Conservation (phyloP, 2,113 vertebrate genomes). For the Mesocricetus auratus region DNA sequence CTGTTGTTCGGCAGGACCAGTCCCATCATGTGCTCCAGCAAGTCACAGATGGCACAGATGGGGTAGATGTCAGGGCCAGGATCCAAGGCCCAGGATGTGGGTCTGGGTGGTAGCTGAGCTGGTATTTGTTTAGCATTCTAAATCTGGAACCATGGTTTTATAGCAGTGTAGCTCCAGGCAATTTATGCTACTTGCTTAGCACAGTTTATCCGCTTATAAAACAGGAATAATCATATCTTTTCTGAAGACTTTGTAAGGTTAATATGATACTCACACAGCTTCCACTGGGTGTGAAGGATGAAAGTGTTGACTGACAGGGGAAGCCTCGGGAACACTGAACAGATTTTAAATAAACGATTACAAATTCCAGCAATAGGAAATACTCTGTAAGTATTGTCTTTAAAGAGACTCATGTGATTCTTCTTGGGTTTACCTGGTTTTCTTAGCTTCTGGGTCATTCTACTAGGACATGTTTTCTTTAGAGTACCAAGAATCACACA, state of each 20-base stretch:
- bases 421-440: constrained; percentile 34
- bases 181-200: background rate
- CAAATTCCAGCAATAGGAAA: background rate
- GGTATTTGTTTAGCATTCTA: background rate
- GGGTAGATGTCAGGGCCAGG: background rate
- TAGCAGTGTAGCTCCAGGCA: background rate
- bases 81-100: background rate
- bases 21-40: background rate
- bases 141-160: background rate
- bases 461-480: background rate
- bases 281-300: background rate
- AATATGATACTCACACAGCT: background rate
- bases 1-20: background rate
- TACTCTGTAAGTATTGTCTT: background rate
- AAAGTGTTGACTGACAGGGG: background rate
- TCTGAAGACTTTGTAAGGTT: background rate
- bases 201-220: constrained; percentile 31
- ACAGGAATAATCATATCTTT: background rate
- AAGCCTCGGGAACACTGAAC: background rate
- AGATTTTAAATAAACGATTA: constrained; percentile 9
- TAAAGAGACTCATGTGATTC: background rate
- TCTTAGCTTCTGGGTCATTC: background rate
- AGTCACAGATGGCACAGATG: background rate
- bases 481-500: background rate
- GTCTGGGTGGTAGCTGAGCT: background rate